Evolutionary conservation across 2,113 vertebrate genomes (phyloP).

Genomic region (Cheirogaleus medius): DNA sequence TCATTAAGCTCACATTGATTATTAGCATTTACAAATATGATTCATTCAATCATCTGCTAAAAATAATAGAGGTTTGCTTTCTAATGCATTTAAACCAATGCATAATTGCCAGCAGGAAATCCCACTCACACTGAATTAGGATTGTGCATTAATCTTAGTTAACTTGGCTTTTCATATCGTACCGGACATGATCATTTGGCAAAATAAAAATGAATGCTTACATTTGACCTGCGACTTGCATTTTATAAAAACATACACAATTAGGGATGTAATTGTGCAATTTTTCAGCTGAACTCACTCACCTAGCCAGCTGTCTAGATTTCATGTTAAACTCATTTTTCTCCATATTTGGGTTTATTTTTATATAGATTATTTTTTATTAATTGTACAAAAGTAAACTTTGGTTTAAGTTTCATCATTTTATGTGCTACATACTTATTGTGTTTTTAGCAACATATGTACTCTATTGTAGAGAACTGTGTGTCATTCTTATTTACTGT

Average conservation of each 20-base stretch:
- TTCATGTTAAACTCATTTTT: slow-evolving; percentile 76
- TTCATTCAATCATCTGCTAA: slow-evolving; percentile 80
- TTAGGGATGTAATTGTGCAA: slow-evolving; percentile 79
- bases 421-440: slow-evolving; percentile 23
- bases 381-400: slow-evolving; percentile 62
- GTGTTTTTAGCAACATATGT: slow-evolving; percentile 61
- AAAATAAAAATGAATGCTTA: slow-evolving; percentile 88
- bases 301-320: slow-evolving; percentile 75
- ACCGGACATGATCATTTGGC: slow-evolving; percentile 81
- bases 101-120: slow-evolving; percentile 85
- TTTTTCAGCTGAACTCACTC: slow-evolving; percentile 75
- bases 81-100: slow-evolving; percentile 86
- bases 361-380: slow-evolving; percentile 43
- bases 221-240: slow-evolving; percentile 86
- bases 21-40: slow-evolving; percentile 83
- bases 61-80: slow-evolving; percentile 81
- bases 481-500: not conserved
- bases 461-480: slow-evolving; percentile 47
- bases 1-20: slow-evolving; percentile 76
- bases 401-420: slow-evolving; percentile 65
- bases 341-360: slow-evolving; percentile 63
- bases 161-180: slow-evolving; percentile 81
- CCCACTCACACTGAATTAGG: slow-evolving; percentile 86
- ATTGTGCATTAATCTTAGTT: slow-evolving; percentile 87
- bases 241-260: slow-evolving; percentile 88